Evolutionary conservation across 2,797 vertebrate species (phyloP), one percentile per base, ranked within the genome.

Genomic region (Columba guinea): DNA sequence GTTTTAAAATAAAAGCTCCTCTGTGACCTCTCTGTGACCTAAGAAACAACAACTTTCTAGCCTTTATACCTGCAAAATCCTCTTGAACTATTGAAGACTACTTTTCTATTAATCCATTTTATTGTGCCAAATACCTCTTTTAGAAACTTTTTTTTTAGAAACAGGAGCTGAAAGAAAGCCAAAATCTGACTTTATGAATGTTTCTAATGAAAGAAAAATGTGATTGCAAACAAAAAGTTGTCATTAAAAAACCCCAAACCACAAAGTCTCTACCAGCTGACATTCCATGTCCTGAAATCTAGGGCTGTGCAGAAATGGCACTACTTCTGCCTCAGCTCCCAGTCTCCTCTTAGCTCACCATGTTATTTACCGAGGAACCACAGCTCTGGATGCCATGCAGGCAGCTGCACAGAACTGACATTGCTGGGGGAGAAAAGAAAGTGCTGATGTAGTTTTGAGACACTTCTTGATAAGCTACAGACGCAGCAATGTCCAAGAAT

Each of bases 141-240:
- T 13, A 60, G 24, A 82, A 85, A 78, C 32, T 51, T 26, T 2
- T 41, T 41, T 59, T 87, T 59, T 74, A 83, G 89, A 84, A 80
- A 15, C 18, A 46, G 68, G 53, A 85, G 10, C 68, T 92, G 48
- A 71, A 89, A 68, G 13, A 8, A 59, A 80, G 52, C 20, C 22
- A 77, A 77, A 87, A 68, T 44, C 39, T 51, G 60, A 75, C 64
- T 87, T 71, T 32, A n/a, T 1, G 28, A 28, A 55, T 8, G 4
- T 69, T 85, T 80, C 64, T 34, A 87, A 82, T 24, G 22, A 63
- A 84, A 87, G n/a, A 74, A 92, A 93, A 87, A 73, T 5, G 21
- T 30, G 52, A 65, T 1, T n/a, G 13, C 53, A 76, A 86, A 69
- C n/a, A 89, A 85, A 64, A 75, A 69, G 15, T 32, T 79, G 60